These are phyloP conservation scores for Rutilus rutilus DNA, from an alignment of 2,113 vertebrate genomes.

Conservation along the genomic window DNA sequence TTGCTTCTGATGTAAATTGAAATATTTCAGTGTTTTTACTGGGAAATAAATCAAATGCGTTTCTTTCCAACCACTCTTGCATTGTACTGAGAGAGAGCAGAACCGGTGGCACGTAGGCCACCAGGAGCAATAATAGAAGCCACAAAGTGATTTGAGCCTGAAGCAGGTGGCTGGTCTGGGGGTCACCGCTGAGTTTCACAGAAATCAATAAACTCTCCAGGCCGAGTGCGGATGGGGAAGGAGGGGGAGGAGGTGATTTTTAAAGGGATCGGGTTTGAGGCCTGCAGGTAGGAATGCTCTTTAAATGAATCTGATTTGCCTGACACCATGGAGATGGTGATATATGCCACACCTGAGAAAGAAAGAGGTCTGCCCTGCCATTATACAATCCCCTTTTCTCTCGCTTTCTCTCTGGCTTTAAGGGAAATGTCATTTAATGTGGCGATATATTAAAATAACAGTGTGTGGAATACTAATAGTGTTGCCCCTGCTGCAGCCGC, in stretches of 20 bases:
- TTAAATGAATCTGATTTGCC: constrained; percentile 47
- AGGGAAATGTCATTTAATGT: constrained; percentile 59
- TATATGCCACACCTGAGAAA: constrained; percentile 34
- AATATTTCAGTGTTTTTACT: not conserved
- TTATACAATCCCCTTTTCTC: constrained; percentile 16
- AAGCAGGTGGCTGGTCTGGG: constrained; percentile 31
- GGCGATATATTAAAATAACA: constrained; percentile 50
- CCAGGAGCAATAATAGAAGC: constrained; percentile 23
- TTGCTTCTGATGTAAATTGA: not conserved
- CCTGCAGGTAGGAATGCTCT: constrained; percentile 36
- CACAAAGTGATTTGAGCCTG: constrained; percentile 47
- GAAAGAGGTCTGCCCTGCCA: constrained; percentile 6
- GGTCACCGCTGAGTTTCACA: constrained; percentile 35
- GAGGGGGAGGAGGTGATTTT: constrained; percentile 11
- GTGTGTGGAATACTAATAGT: constrained; percentile 49
- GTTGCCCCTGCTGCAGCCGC: constrained; percentile 25
- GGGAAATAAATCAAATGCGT: not conserved
- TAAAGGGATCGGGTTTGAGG: constrained; percentile 19
- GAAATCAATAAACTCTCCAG: constrained; percentile 46
- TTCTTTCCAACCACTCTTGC: not conserved
- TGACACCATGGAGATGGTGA: constrained; percentile 31
- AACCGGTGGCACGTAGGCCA: constrained; percentile 11
- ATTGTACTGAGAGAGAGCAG: not conserved
- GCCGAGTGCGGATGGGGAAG: not conserved
- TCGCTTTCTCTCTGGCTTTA: constrained; percentile 21